Evolutionary conservation across 2,888 invertebrate species (phyloP).

Genomic region (Reticulitermes lucifugus): DNA sequence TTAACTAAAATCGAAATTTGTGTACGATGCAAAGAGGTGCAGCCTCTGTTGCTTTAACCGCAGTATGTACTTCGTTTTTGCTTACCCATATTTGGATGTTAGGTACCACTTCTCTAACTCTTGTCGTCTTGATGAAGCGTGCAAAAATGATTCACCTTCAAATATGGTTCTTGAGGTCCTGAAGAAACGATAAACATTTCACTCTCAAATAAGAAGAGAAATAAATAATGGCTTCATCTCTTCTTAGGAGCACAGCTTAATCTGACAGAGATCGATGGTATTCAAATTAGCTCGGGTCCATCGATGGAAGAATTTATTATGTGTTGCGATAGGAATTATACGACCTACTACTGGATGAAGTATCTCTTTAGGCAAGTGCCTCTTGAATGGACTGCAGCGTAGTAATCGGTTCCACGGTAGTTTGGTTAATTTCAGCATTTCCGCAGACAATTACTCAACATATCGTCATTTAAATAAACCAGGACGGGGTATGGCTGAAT

Average conservation of each 20-base stretch:
- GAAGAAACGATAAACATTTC: constrained; percentile 10
- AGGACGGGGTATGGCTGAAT: too few species aligned
- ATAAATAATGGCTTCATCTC: not conserved
- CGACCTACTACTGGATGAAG: not conserved
- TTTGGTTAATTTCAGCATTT: not conserved
- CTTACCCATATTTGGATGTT: not conserved
- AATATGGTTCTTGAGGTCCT: not conserved
- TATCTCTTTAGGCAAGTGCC: not conserved
- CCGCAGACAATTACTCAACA: not conserved
- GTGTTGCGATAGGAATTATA: not conserved
- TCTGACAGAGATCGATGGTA: constrained; percentile 4
- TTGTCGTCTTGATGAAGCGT: not conserved
- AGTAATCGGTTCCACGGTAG: not conserved
- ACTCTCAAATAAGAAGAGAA: not conserved
- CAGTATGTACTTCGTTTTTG: not conserved
- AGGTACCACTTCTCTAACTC: not conserved
- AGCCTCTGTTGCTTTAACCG: not conserved
- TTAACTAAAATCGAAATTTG: not conserved
- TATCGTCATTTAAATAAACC: not conserved
- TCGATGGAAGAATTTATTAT: not conserved
- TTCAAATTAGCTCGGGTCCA: not conserved
- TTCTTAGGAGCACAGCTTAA: not conserved
- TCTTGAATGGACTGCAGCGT: not conserved
- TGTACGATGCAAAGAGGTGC: not conserved
- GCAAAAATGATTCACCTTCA: not conserved